These are phyloP conservation scores for Marronus borbonicus DNA, from an alignment of 2,888 invertebrate genomes.

Conservation along the genomic window DNA sequence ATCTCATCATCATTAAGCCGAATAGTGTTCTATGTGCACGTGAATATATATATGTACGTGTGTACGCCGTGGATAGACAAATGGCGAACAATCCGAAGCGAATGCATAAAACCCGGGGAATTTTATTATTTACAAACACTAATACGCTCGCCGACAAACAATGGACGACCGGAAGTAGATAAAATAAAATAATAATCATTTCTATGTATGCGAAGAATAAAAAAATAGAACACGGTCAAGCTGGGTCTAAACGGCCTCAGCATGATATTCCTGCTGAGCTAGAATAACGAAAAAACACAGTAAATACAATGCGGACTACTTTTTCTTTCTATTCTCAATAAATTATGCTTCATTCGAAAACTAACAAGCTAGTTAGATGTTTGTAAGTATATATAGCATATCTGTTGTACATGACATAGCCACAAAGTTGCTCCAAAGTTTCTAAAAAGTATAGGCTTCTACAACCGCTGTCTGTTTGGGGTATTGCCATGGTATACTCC, in stretches of 20 bases:
- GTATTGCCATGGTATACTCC: too few species aligned
- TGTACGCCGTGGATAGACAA: slow-evolving; percentile 3
- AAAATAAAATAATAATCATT: slow-evolving; percentile 42
- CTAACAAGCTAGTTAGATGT: background rate
- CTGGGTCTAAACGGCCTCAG: slow-evolving; percentile 7
- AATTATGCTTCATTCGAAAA: background rate
- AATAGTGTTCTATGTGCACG: slow-evolving; percentile 1
- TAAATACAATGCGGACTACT: background rate
- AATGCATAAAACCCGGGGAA: slow-evolving; percentile 16
- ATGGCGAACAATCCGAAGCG: slow-evolving; percentile 18
- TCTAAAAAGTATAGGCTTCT: too few species aligned
- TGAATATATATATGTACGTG: slow-evolving; percentile 5
- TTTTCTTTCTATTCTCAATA: background rate
- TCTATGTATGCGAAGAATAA: slow-evolving; percentile 22
- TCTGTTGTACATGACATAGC: too few species aligned
- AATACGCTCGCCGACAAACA: slow-evolving; percentile 23
- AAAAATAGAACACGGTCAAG: slow-evolving; percentile 3
- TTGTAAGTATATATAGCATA: too few species aligned
- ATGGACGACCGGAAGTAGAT: slow-evolving; percentile 34
- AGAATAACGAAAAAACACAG: background rate
- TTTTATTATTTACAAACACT: slow-evolving; percentile 41
- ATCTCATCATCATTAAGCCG: slow-evolving; percentile 47
- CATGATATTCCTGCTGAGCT: background rate
- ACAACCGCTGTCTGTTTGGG: too few species aligned
- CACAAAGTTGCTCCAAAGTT: too few species aligned